These are phyloP conservation scores for Siniperca knerii DNA, from an alignment of 2,113 vertebrate species.

Conservation along the genomic window DNA sequence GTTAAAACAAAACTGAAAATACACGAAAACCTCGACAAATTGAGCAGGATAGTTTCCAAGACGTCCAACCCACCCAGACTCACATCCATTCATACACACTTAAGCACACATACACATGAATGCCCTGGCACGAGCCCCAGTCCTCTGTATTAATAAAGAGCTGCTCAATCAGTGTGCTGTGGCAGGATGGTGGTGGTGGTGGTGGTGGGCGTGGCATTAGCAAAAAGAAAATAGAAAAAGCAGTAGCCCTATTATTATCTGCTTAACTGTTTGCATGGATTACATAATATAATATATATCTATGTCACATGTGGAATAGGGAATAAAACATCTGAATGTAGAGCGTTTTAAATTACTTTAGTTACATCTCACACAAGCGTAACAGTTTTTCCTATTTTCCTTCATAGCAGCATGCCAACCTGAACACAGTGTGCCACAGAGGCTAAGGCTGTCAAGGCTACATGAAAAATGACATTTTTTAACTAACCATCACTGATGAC, in stretches of 20 bases:
- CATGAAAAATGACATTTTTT: constrained; percentile 12
- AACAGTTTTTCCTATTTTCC: neutral
- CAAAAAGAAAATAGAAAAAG: constrained; percentile 15
- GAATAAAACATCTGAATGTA: neutral
- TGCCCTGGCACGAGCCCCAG: constrained; percentile 42
- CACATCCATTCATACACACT: constrained; percentile 18
- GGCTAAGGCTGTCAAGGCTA: constrained; percentile 4
- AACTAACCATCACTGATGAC: constrained; percentile 26
- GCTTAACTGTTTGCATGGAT: neutral
- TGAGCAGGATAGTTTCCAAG: constrained; percentile 51
- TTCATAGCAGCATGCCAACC: neutral
- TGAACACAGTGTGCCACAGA: neutral
- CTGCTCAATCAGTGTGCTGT: constrained; percentile 66
- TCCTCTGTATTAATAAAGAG: constrained; percentile 69
- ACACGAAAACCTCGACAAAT: constrained; percentile 40
- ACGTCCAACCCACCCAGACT: constrained; percentile 11
- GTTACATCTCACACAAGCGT: neutral
- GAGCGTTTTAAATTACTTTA: neutral
- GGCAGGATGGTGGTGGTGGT: constrained; percentile 12
- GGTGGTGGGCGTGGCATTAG: neutral
- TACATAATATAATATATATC: neutral
- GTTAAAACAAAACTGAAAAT: constrained; percentile 58
- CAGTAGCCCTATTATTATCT: neutral
- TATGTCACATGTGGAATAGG: neutral
- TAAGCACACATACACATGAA: constrained; percentile 37